A percentile compares a stretch with the other conserved stretches of the same genome.
phyloP scores from a whole-genome alignment of 2,797 vertebrate species.

The Psittacula derbiana region DNA sequence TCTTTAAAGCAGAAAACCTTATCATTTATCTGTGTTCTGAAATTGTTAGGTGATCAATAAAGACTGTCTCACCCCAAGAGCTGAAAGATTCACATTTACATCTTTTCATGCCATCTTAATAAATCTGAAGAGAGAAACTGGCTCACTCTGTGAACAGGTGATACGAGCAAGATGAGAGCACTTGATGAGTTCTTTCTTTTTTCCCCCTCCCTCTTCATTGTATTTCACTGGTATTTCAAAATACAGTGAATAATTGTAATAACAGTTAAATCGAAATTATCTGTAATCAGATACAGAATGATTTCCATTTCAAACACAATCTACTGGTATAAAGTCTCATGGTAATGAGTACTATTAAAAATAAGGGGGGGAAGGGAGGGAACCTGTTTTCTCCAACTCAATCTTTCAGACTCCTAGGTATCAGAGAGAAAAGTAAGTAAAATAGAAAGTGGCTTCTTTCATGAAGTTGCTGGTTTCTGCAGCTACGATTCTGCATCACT shows the following conservation, averaged over 20 bases:
- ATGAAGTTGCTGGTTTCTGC: not conserved
- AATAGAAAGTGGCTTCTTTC: not conserved
- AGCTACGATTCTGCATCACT: not conserved
- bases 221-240: not conserved
- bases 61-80: not conserved
- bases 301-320: not conserved
- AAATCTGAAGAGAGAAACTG: not conserved
- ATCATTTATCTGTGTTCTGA: not conserved
- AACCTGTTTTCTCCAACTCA: not conserved
- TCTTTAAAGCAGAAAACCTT: not conserved
- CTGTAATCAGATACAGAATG: not conserved
- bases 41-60: not conserved
- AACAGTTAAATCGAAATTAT: not conserved
- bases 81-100: not conserved
- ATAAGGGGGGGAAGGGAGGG: not conserved
- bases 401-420: not conserved
- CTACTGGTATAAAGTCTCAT: not conserved
- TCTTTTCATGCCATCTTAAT: not conserved
- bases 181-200: not conserved
- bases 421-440: not conserved
- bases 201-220: not conserved
- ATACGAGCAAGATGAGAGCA: not conserved
- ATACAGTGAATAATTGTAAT: not conserved
- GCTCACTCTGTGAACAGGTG: not conserved
- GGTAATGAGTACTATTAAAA: not conserved